Evolutionary conservation across 1,140 invertebrate species (phyloP).

Genomic region (Ostrea edulis): DNA sequence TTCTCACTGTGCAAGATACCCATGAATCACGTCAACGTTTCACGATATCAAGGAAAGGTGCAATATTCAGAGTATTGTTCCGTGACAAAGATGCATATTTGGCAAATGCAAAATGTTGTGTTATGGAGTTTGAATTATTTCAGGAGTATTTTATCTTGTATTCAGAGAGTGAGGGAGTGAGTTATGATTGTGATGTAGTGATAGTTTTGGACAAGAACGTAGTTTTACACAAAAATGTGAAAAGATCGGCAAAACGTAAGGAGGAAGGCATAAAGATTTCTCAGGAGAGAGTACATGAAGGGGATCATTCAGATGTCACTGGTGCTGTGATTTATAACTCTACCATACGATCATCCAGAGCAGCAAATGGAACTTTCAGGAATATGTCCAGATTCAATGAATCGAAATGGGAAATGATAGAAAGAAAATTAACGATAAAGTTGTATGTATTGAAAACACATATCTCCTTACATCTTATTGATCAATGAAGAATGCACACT

Average conservation of each 20-base stretch:
- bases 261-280: not conserved
- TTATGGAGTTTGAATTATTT: not conserved
- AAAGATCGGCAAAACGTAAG: not conserved
- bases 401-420: not conserved
- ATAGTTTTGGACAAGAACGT: not conserved
- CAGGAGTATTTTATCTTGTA: not conserved
- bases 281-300: not conserved
- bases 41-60: not conserved
- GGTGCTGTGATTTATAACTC: not conserved
- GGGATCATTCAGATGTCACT: not conserved
- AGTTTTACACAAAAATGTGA: not conserved
- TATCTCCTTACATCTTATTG: no score
- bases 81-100: not conserved
- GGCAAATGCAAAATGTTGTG: not conserved
- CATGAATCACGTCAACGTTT: not conserved
- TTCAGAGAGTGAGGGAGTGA: not conserved
- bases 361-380: not conserved
- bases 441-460: not conserved
- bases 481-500: no score
- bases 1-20: not conserved
- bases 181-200: not conserved
- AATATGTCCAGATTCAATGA: not conserved
- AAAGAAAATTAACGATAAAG: not conserved
- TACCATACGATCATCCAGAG: not conserved
- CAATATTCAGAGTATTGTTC: not conserved